Evolutionary conservation across 1,140 invertebrate species (phyloP).

Genomic region (Nephila pilipes): DNA sequence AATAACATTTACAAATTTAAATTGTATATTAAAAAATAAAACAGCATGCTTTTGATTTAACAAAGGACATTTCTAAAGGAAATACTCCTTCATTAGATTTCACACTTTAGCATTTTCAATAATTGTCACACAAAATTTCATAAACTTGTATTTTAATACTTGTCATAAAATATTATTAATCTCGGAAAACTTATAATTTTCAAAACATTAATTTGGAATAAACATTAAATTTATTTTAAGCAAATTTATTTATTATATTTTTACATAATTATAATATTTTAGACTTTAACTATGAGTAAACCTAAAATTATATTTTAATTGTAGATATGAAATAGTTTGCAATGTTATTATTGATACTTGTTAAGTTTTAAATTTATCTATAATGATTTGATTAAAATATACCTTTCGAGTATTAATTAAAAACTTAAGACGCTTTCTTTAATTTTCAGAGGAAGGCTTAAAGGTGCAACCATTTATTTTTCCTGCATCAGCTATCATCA

Average conservation of each 20-base stretch:
- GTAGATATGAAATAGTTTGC: not conserved
- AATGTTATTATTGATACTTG: not conserved
- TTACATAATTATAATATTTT: not conserved
- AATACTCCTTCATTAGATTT: too few relatives aligned
- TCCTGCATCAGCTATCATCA: conserved; percentile 37
- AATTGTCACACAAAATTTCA: too few relatives aligned
- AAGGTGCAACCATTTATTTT: conserved; percentile 74
- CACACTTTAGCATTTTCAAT: not conserved
- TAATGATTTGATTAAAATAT: too few relatives aligned
- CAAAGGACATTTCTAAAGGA: too few relatives aligned
- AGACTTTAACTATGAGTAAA: not conserved
- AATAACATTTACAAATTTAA: not conserved
- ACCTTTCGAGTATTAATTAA: not conserved
- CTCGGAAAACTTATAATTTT: too few relatives aligned
- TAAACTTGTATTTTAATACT: too few relatives aligned
- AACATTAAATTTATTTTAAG: too few relatives aligned
- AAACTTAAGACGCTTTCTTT: not conserved
- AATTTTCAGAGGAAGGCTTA: conserved; percentile 32
- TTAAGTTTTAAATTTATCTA: too few relatives aligned
- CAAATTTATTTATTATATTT: too few relatives aligned
- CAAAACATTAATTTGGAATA: too few relatives aligned
- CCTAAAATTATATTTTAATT: not conserved
- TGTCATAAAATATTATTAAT: too few relatives aligned
- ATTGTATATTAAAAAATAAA: not conserved
- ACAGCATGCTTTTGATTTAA: not conserved